Conservation (phyloP, 2,113 vertebrate genomes). For the Otocyon megalotis region DNA sequence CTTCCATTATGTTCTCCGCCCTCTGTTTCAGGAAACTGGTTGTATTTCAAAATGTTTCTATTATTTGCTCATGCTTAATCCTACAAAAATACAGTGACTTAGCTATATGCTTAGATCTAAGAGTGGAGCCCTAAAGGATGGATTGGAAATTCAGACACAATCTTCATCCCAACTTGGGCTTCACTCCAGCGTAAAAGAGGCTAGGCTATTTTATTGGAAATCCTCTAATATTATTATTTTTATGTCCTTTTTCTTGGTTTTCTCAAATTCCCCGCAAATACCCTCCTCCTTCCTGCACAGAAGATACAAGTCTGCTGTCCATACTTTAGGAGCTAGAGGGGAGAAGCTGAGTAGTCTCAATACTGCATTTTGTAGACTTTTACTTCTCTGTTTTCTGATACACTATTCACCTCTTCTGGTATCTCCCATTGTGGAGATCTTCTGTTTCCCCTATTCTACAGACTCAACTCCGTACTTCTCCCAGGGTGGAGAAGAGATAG, state of each 20-base stretch:
- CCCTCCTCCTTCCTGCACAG: neutral
- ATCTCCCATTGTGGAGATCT: neutral
- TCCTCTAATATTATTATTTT: neutral
- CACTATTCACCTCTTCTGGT: neutral
- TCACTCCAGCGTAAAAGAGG: neutral
- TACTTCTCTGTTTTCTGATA: neutral
- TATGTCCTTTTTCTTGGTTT: neutral
- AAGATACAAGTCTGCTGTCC: neutral
- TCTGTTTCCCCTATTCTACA: neutral
- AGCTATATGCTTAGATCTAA: neutral
- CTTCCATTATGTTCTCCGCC: neutral
- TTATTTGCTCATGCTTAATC: neutral
- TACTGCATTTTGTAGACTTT: neutral
- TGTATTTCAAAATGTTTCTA: neutral
- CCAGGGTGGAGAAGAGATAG: neutral
- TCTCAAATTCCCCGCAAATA: neutral
- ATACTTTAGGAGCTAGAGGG: neutral
- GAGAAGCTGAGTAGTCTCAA: neutral
- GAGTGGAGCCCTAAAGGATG: neutral
- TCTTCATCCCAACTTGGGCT: neutral
- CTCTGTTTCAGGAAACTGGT: neutral
- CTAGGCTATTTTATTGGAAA: neutral
- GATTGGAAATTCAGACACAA: neutral
- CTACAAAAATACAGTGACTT: neutral
- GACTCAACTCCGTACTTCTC: neutral